A percentile compares a stretch with the other conserved stretches of the same genome.
Conservation (phyloP, 2,113 vertebrate genomes). For the Capra hircus region DNA sequence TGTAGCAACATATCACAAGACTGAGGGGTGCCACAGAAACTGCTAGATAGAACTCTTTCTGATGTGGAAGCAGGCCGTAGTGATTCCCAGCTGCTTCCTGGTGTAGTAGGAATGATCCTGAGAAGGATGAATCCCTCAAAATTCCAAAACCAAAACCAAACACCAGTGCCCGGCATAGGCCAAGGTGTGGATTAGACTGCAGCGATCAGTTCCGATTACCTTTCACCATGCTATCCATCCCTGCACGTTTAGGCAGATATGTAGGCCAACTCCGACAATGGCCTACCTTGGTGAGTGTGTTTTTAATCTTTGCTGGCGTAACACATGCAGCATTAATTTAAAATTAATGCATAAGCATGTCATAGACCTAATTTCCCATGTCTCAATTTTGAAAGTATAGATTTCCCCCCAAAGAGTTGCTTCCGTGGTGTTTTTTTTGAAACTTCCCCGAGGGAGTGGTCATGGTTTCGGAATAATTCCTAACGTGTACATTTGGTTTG, state of each 20-base stretch:
- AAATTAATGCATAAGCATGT: background rate
- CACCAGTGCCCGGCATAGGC: background rate
- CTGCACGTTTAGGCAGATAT: background rate
- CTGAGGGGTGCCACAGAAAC: background rate
- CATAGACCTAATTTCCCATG: conserved; percentile 25
- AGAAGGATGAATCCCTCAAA: background rate
- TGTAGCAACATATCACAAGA: background rate
- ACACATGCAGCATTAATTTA: conserved; percentile 18
- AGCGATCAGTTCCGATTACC: background rate
- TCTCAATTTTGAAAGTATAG: background rate
- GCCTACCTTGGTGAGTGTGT: background rate
- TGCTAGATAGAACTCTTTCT: background rate
- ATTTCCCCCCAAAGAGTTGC: background rate
- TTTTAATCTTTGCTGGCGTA: conserved; percentile 4
- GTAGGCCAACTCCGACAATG: background rate
- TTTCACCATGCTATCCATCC: background rate
- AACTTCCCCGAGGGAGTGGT: conserved; percentile 25
- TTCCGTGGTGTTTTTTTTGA: conserved; percentile 16
- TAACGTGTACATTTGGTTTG: background rate
- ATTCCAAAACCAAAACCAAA: background rate
- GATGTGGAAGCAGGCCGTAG: background rate
- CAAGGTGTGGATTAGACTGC: background rate
- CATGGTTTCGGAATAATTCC: conserved; percentile 42
- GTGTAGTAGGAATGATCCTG: background rate
- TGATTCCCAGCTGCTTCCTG: background rate